Evolutionary conservation across 2,113 vertebrate species (phyloP).

Genomic region (Vicugna pacos): DNA sequence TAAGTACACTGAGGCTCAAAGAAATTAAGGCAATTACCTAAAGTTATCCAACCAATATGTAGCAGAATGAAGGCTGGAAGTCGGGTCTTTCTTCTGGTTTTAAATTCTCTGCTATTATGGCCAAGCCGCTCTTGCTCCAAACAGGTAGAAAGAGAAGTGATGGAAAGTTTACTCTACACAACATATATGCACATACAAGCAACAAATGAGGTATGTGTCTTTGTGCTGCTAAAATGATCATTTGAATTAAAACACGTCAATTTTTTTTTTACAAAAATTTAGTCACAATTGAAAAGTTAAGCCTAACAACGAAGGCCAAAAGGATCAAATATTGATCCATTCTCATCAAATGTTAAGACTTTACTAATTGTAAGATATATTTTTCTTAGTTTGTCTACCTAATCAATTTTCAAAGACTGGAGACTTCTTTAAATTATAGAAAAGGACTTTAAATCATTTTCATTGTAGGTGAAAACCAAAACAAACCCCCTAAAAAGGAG

Average conservation of each 20-base stretch:
- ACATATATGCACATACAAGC: background rate
- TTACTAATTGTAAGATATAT: constrained; percentile 74
- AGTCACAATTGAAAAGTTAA: constrained; percentile 80
- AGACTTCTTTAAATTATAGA: constrained; percentile 78
- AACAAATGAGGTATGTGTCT: background rate
- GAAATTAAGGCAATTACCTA: background rate
- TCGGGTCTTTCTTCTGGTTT: background rate
- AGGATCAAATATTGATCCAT: constrained; percentile 66
- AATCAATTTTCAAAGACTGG: constrained; percentile 78
- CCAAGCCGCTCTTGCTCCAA: background rate
- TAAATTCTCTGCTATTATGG: background rate
- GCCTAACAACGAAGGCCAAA: constrained; percentile 79
- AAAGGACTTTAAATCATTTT: constrained; percentile 78
- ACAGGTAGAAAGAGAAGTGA: background rate
- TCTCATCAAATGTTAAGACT: constrained; percentile 58
- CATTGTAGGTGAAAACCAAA: constrained; percentile 73
- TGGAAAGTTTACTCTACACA: background rate
- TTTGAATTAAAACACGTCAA: constrained; percentile 65
- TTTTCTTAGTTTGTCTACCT: constrained; percentile 78
- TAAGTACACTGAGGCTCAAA: background rate
- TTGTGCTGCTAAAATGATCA: constrained; percentile 50
- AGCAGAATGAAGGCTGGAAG: background rate
- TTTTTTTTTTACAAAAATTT: constrained; percentile 67
- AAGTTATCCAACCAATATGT: background rate
- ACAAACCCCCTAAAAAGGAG: constrained; percentile 44